Conservation (phyloP, 2,888 invertebrate species). For the Dexiosoma caninum region DNA sequence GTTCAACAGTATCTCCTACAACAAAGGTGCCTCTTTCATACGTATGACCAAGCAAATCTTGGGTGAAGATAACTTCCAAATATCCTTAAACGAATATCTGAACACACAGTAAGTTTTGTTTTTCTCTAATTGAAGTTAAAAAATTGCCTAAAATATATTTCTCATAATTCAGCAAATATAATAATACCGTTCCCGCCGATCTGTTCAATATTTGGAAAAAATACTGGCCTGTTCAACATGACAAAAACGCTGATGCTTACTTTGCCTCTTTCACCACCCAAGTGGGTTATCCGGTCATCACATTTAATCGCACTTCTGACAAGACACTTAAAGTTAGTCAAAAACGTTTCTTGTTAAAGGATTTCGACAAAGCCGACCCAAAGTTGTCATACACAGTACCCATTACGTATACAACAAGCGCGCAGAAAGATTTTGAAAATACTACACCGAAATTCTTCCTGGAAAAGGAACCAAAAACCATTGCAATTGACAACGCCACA, state of each 20-base stretch:
- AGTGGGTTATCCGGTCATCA: slow-evolving; percentile 81
- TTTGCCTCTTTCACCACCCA: no score
- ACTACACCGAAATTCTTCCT: slow-evolving; percentile 70
- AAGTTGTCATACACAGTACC: slow-evolving; percentile 74
- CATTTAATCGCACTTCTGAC: slow-evolving; percentile 79
- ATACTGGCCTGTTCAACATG: no score
- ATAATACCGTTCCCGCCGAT: neutral
- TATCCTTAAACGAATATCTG: slow-evolving; percentile 81
- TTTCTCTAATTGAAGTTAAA: no score
- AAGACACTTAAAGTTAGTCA: slow-evolving; percentile 80
- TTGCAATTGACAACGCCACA: slow-evolving; percentile 42
- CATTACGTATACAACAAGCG: slow-evolving; percentile 70
- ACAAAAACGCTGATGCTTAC: no score
- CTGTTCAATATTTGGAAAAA: slow-evolving; percentile 78
- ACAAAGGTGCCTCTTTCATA: no score
- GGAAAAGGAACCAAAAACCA: slow-evolving; percentile 41
- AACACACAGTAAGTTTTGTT: no score
- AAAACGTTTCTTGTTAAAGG: slow-evolving; percentile 68
- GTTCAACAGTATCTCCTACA: no score
- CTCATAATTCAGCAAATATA: no score
- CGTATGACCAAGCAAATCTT: no score
- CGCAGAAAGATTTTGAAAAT: slow-evolving; percentile 72
- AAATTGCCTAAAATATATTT: no score
- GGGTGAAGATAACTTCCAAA: slow-evolving; percentile 80
- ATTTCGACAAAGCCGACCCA: slow-evolving; percentile 25